These are phyloP conservation scores for Labia minor DNA, from an alignment of 2,888 invertebrate genomes.

Conservation along the genomic window DNA sequence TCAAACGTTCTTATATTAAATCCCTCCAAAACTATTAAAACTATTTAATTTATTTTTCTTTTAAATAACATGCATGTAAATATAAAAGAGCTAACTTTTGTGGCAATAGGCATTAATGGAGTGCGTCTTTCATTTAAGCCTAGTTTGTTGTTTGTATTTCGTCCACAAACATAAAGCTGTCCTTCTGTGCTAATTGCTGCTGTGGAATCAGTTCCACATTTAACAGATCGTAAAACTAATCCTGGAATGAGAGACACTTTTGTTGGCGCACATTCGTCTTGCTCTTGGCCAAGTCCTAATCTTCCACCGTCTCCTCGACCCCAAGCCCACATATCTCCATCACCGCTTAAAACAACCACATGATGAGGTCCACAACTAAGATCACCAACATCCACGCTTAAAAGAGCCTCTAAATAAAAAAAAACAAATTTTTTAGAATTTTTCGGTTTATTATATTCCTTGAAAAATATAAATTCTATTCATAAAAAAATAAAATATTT, in stretches of 20 bases:
- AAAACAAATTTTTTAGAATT: background rate
- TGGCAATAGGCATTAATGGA: background rate
- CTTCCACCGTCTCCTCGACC: conserved; percentile 51
- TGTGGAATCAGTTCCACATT: conserved; percentile 51
- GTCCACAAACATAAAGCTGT: conserved; percentile 51
- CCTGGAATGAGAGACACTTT: conserved; percentile 39
- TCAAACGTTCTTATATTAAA: no score
- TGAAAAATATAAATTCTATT: background rate
- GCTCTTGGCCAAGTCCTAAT: conserved; percentile 43
- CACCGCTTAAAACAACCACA: conserved; percentile 48
- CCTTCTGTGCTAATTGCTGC: conserved; percentile 49
- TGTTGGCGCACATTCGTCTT: conserved; percentile 35
- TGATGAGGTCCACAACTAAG: conserved; percentile 52
- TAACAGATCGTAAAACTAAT: conserved; percentile 41
- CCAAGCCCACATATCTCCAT: conserved; percentile 55
- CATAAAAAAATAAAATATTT: conserved; percentile 22
- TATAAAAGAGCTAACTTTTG: background rate
- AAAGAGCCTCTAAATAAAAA: conserved; percentile 36
- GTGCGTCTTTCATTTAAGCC: conserved; percentile 40
- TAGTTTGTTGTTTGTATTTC: conserved; percentile 51
- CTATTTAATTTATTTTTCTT: no score
- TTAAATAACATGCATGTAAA: no score
- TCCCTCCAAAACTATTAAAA: no score
- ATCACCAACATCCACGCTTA: conserved; percentile 47
- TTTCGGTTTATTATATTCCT: background rate